Evolutionary conservation across 23 tunicate genomes (phyloP).

Genomic region (Oikopleura vanhoeffeni): DNA sequence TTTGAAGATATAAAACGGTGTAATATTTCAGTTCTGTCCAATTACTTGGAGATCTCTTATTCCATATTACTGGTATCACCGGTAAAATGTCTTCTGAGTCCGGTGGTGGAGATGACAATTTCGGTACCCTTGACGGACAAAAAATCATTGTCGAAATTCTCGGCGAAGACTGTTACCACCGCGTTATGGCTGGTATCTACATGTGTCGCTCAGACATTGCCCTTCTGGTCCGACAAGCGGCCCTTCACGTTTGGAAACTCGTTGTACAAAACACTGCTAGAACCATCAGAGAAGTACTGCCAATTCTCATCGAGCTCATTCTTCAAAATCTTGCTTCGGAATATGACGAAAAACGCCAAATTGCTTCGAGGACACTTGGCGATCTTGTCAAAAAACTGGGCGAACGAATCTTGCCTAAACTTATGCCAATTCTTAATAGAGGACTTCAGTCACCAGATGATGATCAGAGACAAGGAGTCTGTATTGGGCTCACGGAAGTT

Average conservation of each 20-base stretch:
- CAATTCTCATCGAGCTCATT: conserved; percentile 46
- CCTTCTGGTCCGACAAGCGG: conserved; percentile 49
- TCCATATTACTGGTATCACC: conserved; percentile 69
- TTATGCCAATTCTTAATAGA: conserved; percentile 79
- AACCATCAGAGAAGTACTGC: conserved; percentile 61
- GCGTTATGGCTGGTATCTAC: conserved; percentile 68
- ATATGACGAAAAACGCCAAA: conserved; percentile 48
- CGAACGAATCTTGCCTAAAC: conserved; percentile 80
- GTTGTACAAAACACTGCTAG: conserved; percentile 85
- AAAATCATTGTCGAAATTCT: conserved; percentile 41
- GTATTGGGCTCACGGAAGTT: conserved; percentile 73
- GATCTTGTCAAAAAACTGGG: conserved; percentile 83
- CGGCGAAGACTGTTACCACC: conserved; percentile 49
- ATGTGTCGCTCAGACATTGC: conserved; percentile 74
- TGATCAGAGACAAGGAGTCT: conserved; percentile 72
- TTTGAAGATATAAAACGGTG: neutral
- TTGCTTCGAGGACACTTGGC: conserved; percentile 85
- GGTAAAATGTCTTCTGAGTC: conserved; percentile 87
- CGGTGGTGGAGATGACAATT: conserved; percentile 82
- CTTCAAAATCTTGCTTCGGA: conserved; percentile 51
- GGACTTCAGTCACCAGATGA: conserved; percentile 40
- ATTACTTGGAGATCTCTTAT: conserved; percentile 68
- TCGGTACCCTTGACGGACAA: conserved; percentile 63
- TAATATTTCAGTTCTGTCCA: conserved; percentile 58
- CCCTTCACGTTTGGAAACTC: conserved; percentile 91